phyloP scores from a whole-genome alignment of 2,888 invertebrate genomes.

The Tinea semifulvella region DNA sequence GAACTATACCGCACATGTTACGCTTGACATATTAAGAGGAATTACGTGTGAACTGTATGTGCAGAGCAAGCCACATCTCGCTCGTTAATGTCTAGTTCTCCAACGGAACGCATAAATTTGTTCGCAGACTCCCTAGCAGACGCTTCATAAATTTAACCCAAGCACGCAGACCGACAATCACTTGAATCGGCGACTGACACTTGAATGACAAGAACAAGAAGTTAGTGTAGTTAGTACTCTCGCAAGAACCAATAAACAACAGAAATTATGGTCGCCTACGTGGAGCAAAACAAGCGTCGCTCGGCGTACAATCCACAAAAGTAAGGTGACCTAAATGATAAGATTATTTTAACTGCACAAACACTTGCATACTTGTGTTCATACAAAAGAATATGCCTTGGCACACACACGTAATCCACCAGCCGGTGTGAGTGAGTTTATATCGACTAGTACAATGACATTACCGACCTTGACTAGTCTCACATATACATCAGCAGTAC shows the following conservation, averaged over 20 bases:
- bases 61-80: constrained; percentile 21
- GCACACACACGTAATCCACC: constrained; percentile 27
- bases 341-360: constrained; percentile 57
- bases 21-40: constrained; percentile 10
- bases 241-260: too few species aligned
- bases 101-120: constrained; percentile 5
- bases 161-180: background rate
- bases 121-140: constrained; percentile 4
- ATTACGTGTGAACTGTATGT: constrained; percentile 10
- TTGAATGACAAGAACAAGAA: constrained; percentile 7
- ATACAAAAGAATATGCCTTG: background rate
- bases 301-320: constrained; percentile 49
- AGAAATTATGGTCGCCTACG: background rate
- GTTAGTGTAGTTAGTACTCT: background rate
- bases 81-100: constrained; percentile 23
- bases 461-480: constrained; percentile 59
- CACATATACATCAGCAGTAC: constrained; percentile 24
- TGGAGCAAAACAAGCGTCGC: constrained; percentile 23
- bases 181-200: background rate
- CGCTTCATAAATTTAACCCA: constrained; percentile 11
- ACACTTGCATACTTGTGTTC: constrained; percentile 21
- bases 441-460: constrained; percentile 55
- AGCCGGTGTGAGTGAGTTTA: constrained; percentile 29
- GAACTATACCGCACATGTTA: constrained; percentile 1
- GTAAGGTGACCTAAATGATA: constrained; percentile 67